These are phyloP conservation scores for Selene dorsalis DNA, from an alignment of 2,797 vertebrate genomes.

Conservation along the genomic window DNA sequence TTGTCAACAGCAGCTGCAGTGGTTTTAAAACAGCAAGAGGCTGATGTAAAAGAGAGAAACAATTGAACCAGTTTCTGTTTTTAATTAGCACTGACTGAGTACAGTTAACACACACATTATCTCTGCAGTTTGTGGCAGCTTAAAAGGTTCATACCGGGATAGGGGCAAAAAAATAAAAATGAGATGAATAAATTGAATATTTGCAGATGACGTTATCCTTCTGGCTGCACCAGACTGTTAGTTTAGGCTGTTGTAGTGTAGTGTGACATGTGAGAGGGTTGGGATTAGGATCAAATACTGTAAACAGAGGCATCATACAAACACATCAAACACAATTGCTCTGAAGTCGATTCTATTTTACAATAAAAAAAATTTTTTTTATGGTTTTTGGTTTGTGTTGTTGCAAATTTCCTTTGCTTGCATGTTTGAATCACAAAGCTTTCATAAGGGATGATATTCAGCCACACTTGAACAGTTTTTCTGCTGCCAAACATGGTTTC, in stretches of 20 bases:
- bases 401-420: neutral
- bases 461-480: no score
- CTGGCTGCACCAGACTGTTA: conserved; percentile 25
- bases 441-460: no score
- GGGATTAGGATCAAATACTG: neutral
- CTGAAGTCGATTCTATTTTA: no score
- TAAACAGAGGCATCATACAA: neutral
- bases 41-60: conserved; percentile 44
- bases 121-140: neutral
- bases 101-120: conserved; percentile 15
- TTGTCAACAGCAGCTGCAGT: conserved; percentile 15
- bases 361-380: no score
- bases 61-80: conserved; percentile 19
- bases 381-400: no score
- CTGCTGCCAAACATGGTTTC: no score
- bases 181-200: neutral
- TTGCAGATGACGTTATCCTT: conserved; percentile 39
- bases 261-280: conserved; percentile 29
- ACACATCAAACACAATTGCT: neutral
- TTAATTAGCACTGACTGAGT: neutral
- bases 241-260: conserved; percentile 10
- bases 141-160: neutral
- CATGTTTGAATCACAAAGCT: neutral
- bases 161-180: neutral
- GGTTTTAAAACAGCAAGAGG: conserved; percentile 35